Conservation (phyloP, 1,140 invertebrate species). For the Drosophila pseudoobscura region DNA sequence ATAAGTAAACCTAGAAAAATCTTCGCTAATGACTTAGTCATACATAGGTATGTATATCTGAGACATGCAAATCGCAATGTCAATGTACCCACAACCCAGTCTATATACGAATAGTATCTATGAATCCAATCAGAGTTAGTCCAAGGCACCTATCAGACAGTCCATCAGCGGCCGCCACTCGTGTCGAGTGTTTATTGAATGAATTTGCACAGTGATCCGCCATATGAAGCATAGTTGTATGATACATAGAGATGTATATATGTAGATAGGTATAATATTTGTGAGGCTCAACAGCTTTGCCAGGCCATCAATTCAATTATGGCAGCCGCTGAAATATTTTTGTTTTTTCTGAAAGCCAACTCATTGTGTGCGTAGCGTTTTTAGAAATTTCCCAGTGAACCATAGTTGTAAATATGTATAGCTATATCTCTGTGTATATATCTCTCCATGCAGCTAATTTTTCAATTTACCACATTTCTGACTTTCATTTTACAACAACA, state of each 20-base stretch:
- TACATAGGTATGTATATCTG: neutral
- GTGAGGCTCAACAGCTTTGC: conserved; percentile 62
- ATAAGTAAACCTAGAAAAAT: neutral
- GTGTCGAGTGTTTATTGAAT: conserved; percentile 61
- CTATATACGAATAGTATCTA: neutral
- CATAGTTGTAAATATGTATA: conserved; percentile 4
- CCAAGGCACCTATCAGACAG: conserved; percentile 35
- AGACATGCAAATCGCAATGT: conserved; percentile 47
- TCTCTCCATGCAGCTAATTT: conserved; percentile 55
- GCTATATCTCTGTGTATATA: conserved; percentile 9
- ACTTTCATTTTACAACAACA: conserved; percentile 64
- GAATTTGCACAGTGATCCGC: conserved; percentile 53
- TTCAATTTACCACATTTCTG: conserved; percentile 65
- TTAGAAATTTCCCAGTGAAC: conserved; percentile 56
- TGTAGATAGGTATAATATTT: conserved; percentile 13
- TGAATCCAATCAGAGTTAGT: conserved; percentile 39
- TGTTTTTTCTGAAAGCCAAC: conserved; percentile 45
- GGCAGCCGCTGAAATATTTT: conserved; percentile 35
- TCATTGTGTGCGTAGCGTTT: conserved; percentile 64
- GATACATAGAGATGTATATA: conserved; percentile 9
- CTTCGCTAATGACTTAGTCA: conserved; percentile 44
- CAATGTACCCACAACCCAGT: conserved; percentile 42
- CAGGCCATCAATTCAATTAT: conserved; percentile 77
- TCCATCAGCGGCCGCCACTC: conserved; percentile 37
- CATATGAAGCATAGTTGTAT: conserved; percentile 28